phyloP scores from a whole-genome alignment of 2,888 invertebrate genomes.

The Drosophila vallismaia region DNA sequence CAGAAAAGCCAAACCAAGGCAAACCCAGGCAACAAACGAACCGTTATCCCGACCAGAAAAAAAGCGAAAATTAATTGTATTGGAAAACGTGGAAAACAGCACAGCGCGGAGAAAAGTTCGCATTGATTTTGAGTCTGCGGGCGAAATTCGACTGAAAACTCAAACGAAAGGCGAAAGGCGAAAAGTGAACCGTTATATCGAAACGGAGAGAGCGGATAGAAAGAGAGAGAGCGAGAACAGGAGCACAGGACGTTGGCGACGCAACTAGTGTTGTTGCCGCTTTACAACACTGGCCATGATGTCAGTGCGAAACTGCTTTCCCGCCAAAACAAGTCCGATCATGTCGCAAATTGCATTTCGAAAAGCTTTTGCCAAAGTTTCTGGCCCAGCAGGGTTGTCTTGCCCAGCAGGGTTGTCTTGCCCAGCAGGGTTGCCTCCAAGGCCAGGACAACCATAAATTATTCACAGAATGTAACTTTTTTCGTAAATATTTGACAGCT shows the following conservation, averaged over 20 bases:
- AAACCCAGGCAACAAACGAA: neutral
- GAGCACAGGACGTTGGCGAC: conserved; percentile 17
- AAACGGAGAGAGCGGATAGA: neutral
- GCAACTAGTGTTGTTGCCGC: conserved; percentile 23
- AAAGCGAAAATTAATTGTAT: conserved; percentile 13
- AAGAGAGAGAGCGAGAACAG: conserved; percentile 10
- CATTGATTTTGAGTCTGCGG: conserved; percentile 39
- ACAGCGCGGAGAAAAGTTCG: conserved; percentile 31
- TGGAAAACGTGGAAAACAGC: conserved; percentile 21
- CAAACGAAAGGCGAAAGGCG: neutral
- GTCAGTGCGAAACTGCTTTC: neutral
- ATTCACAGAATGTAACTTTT: neutral
- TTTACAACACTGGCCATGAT: conserved; percentile 11
- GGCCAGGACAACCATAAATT: neutral
- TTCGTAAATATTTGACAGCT: conserved; percentile 4
- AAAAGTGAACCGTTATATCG: neutral
- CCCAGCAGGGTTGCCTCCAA: neutral
- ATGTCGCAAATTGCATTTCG: neutral
- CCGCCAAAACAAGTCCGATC: conserved; percentile 1
- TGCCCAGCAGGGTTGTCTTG: neutral
- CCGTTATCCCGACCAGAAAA: neutral
- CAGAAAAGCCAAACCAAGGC: no score
- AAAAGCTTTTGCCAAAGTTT: neutral
- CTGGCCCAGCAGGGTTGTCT: neutral
- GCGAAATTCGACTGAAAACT: conserved; percentile 26